Conservation (phyloP, 2,113 vertebrate genomes). For the Ctenomys sociabilis region DNA sequence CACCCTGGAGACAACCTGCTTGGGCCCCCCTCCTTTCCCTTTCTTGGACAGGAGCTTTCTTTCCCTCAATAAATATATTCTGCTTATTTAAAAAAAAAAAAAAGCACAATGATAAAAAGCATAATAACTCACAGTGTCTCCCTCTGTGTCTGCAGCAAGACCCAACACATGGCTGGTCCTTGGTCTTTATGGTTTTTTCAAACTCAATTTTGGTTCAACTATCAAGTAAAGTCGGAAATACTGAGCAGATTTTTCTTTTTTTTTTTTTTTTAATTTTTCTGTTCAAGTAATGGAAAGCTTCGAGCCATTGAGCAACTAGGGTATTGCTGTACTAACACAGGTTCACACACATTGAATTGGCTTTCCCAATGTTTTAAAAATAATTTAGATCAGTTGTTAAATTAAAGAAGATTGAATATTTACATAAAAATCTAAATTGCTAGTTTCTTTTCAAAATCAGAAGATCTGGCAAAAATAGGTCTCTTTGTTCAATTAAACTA, state of each 20-base stretch:
- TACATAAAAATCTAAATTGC: conserved; percentile 59
- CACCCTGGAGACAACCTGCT: no score
- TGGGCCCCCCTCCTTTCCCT: no score
- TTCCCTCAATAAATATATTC: no score
- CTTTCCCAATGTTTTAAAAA: conserved; percentile 57
- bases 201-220: not conserved
- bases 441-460: conserved; percentile 60
- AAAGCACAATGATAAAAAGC: not conserved
- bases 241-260: not conserved
- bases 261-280: not conserved
- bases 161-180: not conserved
- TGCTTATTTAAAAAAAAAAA: no score
- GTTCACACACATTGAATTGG: conserved; percentile 50
- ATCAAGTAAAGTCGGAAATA: not conserved
- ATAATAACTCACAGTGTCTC: not conserved
- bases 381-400: conserved; percentile 53
- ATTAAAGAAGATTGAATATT: conserved; percentile 53
- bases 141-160: not conserved
- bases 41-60: no score
- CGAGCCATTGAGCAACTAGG: not conserved
- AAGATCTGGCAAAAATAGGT: conserved; percentile 60
- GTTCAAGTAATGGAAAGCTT: not conserved
- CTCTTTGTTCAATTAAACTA: not conserved
- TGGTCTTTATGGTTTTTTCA: not conserved
- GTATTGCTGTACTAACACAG: not conserved